phyloP scores from a whole-genome alignment of 2,113 vertebrate species.

The Pipa parva region DNA sequence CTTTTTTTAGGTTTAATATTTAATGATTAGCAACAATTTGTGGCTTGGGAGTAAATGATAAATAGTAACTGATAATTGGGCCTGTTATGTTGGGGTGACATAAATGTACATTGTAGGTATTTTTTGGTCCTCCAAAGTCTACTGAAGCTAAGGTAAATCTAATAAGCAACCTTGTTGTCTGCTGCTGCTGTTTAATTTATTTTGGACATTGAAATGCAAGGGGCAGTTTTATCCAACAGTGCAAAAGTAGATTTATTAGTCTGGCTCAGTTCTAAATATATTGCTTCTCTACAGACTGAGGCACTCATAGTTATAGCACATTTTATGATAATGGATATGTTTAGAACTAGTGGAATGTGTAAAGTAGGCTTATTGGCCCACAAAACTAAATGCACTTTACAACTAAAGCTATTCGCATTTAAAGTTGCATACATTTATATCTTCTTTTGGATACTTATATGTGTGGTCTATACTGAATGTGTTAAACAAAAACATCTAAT shows the following conservation, averaged over 20 bases:
- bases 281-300: slow-evolving; percentile 14
- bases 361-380: background rate
- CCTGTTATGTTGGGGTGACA: slow-evolving; percentile 26
- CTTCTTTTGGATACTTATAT: no score
- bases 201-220: slow-evolving; percentile 32
- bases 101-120: slow-evolving; percentile 18
- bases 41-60: no score
- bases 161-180: slow-evolving; percentile 24
- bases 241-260: slow-evolving; percentile 41
- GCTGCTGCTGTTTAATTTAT: slow-evolving; percentile 37
- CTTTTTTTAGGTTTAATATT: no score
- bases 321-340: background rate
- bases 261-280: slow-evolving; percentile 38
- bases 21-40: no score
- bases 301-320: background rate
- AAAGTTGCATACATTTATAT: no score
- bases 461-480: no score
- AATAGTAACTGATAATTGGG: slow-evolving; percentile 16
- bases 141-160: slow-evolving; percentile 15
- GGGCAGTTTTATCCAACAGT: slow-evolving; percentile 35
- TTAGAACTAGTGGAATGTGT: background rate
- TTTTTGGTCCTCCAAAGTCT: slow-evolving; percentile 13
- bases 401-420: no score
- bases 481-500: no score
- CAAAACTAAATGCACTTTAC: no score